These are phyloP conservation scores for Rhadinocentrus ornatus DNA, from an alignment of 2,797 vertebrate genomes.

Conservation along the genomic window DNA sequence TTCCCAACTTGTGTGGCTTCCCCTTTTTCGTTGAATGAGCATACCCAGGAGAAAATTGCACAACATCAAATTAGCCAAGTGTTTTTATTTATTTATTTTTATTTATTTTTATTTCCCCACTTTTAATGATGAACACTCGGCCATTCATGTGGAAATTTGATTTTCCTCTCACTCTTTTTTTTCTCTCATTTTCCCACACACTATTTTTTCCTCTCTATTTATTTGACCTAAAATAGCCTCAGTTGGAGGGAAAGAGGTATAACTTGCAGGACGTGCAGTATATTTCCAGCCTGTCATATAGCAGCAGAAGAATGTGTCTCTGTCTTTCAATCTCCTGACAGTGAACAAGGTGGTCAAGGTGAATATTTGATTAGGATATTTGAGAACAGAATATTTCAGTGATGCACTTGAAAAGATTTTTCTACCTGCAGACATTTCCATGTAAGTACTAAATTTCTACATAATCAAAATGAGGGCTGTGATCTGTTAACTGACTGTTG, in stretches of 20 bases:
- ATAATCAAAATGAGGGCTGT: conserved; percentile 45
- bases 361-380: conserved; percentile 32
- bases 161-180: conserved; percentile 51
- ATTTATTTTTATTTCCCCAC: conserved; percentile 23
- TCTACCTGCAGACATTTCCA: conserved; percentile 75
- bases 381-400: conserved; percentile 65
- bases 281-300: conserved; percentile 49
- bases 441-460: conserved; percentile 39
- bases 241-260: conserved; percentile 21
- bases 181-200: conserved; percentile 31
- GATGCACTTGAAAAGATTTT: conserved; percentile 47
- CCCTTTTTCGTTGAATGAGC: conserved; percentile 23
- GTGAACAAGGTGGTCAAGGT: conserved; percentile 39
- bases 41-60: conserved; percentile 48
- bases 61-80: conserved; percentile 52
- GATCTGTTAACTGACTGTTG: conserved; percentile 49
- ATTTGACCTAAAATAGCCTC: conserved; percentile 59
- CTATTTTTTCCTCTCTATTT: conserved; percentile 39
- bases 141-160: conserved; percentile 45
- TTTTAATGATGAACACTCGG: conserved; percentile 42
- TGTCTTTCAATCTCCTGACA: conserved; percentile 33
- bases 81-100: neutral
- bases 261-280: conserved; percentile 28
- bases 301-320: conserved; percentile 32
- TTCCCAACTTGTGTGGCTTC: conserved; percentile 63